Base-by-base conservation (phyloP, 2,113 vertebrate genomes). In the Leucosticte australis region DNA sequence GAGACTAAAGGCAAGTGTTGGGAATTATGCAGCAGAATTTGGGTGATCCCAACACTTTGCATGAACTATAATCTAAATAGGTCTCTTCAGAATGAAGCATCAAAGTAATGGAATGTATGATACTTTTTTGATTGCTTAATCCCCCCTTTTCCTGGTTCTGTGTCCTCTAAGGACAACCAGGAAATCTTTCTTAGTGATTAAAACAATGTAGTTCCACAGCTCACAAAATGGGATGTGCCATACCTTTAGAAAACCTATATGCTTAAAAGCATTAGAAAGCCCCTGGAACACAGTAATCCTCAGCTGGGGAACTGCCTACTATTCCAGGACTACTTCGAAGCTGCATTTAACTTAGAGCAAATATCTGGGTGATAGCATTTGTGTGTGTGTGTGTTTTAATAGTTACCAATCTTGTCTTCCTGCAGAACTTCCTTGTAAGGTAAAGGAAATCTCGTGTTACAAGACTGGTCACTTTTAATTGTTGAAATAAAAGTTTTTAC, bases 61-160 rank as follows among this genome's bases (percentile, higher is more conserved):
- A 41, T 56, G 73, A 91, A 44, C 75, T 71, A 3, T 86, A 67
- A 88, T 88, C 42, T 90, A 63, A 86, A 59, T 24, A 86, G 33
- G 86, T 33, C n/a, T 68, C 68, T 91, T 91, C 57, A 53, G 41
- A 85, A 87, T 69, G 81, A 87, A 57, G 37, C 57, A 41, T 76
- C 52, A 37, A 70, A 90, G 28, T 92, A 94, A 93, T 94, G 86
- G 87, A 91, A 47, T 67, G 56, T 92, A 86, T 77, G 85, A 95
- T 95, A 93, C 33, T 71, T 90, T 91, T 90, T 78, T 67, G 74
- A 80, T 85, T 95, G 79, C 71, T 90, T 92, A 90, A 89, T 92
- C 52, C 28, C 37, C 20, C 60, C 28, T 86, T 92, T 93, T 95
- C 64, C 71, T 83, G 75, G 33, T 93, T 94, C n/a, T 13, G 3